phyloP scores from a whole-genome alignment of 1,140 invertebrate species.

The Colletes gigas region DNA sequence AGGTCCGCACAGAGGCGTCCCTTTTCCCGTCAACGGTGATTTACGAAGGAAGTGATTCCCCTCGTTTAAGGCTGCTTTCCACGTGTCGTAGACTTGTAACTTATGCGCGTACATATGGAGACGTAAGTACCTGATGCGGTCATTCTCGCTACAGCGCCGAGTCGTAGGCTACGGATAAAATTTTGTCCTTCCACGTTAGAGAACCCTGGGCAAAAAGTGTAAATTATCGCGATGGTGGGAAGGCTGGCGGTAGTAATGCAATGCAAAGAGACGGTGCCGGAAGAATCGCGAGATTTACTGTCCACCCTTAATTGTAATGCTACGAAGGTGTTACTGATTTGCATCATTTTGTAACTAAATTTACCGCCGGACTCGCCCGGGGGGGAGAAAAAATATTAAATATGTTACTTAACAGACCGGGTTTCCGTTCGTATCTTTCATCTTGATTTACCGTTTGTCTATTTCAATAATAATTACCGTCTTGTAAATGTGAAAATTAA shows the following conservation, averaged over 20 bases:
- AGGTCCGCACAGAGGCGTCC: slow-evolving; percentile 20
- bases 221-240: slow-evolving; percentile 29
- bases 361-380: too few species aligned
- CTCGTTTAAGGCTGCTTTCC: slow-evolving; percentile 39
- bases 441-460: neutral
- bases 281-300: slow-evolving; percentile 35
- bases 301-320: slow-evolving; percentile 21
- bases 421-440: neutral
- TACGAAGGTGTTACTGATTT: slow-evolving; percentile 15
- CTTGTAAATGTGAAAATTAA: too few species aligned
- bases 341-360: neutral
- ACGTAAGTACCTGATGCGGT: slow-evolving; percentile 35
- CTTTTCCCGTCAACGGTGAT: slow-evolving; percentile 40
- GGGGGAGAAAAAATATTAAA: neutral
- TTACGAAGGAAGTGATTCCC: slow-evolving; percentile 19
- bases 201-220: neutral
- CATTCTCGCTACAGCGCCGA: slow-evolving; percentile 10
- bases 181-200: neutral
- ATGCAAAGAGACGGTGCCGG: slow-evolving; percentile 12
- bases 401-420: too few species aligned
- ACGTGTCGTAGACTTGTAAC: slow-evolving; percentile 36
- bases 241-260: neutral
- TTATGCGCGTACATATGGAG: slow-evolving; percentile 38
- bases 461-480: neutral
- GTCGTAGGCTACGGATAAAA: slow-evolving; percentile 2